Evolutionary conservation across 1,140 invertebrate species (phyloP).

Genomic region (Formica exsecta): DNA sequence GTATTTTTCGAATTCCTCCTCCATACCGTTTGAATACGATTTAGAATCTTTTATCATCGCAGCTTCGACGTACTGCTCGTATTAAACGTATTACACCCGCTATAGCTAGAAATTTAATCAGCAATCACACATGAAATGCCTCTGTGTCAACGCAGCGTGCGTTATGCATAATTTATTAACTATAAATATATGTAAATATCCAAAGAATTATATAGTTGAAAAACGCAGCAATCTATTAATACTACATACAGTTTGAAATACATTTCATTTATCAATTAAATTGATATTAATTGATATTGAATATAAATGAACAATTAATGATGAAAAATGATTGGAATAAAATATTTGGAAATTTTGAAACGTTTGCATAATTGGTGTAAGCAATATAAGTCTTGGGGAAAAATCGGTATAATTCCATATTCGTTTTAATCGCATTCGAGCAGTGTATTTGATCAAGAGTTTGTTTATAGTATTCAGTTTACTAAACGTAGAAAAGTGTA

Average conservation of each 20-base stretch:
- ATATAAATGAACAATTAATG: background rate
- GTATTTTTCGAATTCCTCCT: constrained; percentile 53
- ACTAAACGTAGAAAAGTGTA: constrained; percentile 38
- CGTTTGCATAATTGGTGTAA: background rate
- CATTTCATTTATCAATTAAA: background rate
- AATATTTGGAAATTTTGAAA: background rate
- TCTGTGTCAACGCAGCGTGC: background rate
- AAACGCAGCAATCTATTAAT: background rate
- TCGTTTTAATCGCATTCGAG: background rate
- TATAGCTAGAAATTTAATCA: background rate
- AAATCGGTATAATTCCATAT: constrained; percentile 5
- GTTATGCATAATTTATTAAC: background rate
- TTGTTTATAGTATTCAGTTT: constrained; percentile 54
- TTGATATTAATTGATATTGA: too few relatives aligned
- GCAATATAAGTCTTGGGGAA: background rate
- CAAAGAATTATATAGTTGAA: constrained; percentile 9
- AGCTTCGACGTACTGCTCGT: background rate
- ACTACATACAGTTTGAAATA: too few relatives aligned
- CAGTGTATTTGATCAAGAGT: background rate
- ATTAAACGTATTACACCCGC: too few relatives aligned
- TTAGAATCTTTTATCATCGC: background rate
- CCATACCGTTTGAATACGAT: background rate
- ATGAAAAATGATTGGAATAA: background rate
- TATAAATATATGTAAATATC: background rate
- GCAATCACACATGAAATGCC: background rate